Evolutionary conservation across 2,888 invertebrate genomes (phyloP).

Genomic region (Drosophila sordidapex): DNA sequence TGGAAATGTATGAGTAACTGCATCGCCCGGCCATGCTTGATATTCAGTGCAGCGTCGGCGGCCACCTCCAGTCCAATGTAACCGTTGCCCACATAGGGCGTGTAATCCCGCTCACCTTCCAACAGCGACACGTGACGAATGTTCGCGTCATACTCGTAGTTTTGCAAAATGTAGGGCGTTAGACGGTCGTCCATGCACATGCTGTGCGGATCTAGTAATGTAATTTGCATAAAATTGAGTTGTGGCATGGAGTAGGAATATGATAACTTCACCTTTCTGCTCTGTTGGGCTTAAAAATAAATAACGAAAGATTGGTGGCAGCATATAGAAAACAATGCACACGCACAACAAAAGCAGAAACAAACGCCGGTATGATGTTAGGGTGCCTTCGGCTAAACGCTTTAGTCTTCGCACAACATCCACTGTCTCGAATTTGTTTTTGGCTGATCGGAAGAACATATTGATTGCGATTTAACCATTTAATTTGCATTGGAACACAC

Average conservation of each 20-base stretch:
- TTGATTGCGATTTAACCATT: slow-evolving; percentile 37
- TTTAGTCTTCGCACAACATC: slow-evolving; percentile 82
- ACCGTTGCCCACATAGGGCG: slow-evolving; percentile 92
- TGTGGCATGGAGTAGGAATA: background rate
- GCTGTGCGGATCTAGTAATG: slow-evolving; percentile 85
- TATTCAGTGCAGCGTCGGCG: slow-evolving; percentile 88
- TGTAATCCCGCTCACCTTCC: slow-evolving; percentile 87
- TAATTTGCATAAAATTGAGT: background rate
- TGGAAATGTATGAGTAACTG: slow-evolving; percentile 89
- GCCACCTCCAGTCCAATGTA: slow-evolving; percentile 88
- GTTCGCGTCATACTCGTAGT: slow-evolving; percentile 89
- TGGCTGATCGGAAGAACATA: slow-evolving; percentile 84
- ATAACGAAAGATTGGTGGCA: slow-evolving; percentile 88
- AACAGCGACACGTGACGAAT: slow-evolving; percentile 87
- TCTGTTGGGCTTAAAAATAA: slow-evolving; percentile 86
- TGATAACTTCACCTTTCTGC: slow-evolving; percentile 78
- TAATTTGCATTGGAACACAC: slow-evolving; percentile 51
- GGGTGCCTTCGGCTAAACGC: slow-evolving; percentile 81
- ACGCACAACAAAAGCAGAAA: slow-evolving; percentile 85
- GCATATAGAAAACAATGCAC: slow-evolving; percentile 88
- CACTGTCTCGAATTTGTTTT: slow-evolving; percentile 83
- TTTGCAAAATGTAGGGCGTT: slow-evolving; percentile 87
- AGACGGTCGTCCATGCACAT: slow-evolving; percentile 89
- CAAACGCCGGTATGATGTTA: slow-evolving; percentile 83
- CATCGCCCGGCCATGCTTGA: slow-evolving; percentile 89